Conservation (phyloP, 2,888 invertebrate species). For the Pollenia amentaria region DNA sequence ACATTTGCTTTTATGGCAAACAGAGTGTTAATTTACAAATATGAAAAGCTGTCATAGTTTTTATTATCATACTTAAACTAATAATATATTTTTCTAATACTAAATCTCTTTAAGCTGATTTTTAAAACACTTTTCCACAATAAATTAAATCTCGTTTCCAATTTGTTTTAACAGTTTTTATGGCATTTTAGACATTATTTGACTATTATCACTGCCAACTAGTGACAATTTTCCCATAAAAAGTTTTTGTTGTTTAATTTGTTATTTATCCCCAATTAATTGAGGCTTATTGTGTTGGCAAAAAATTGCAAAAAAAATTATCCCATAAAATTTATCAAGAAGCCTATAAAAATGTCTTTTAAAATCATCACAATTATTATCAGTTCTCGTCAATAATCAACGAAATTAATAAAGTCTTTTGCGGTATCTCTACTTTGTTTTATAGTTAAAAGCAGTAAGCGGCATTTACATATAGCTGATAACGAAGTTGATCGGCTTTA, state of each 20-base stretch:
- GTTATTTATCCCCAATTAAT: background rate
- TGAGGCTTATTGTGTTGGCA: background rate
- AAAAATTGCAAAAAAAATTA: background rate
- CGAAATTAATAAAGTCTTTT: background rate
- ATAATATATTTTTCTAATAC: too few relatives aligned
- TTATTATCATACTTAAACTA: too few relatives aligned
- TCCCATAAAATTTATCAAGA: slow-evolving; percentile 3
- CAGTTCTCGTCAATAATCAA: slow-evolving; percentile 39
- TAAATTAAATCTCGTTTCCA: background rate
- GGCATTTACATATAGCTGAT: too few relatives aligned
- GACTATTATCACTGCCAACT: background rate
- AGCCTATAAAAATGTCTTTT: slow-evolving; percentile 24
- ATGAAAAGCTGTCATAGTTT: too few relatives aligned
- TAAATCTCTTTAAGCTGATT: too few relatives aligned
- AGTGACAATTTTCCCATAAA: background rate
- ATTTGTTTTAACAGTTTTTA: background rate
- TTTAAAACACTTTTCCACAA: too few relatives aligned
- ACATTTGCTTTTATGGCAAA: too few relatives aligned
- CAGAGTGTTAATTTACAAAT: too few relatives aligned
- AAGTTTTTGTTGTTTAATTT: background rate
- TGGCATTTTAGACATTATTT: too few relatives aligned
- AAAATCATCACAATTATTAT: slow-evolving; percentile 26
- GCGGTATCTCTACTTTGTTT: background rate
- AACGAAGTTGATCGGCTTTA: too few relatives aligned
- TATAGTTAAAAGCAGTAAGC: too few relatives aligned